phyloP scores from a whole-genome alignment of 1,140 invertebrate genomes.

The Danaus plexippus region DNA sequence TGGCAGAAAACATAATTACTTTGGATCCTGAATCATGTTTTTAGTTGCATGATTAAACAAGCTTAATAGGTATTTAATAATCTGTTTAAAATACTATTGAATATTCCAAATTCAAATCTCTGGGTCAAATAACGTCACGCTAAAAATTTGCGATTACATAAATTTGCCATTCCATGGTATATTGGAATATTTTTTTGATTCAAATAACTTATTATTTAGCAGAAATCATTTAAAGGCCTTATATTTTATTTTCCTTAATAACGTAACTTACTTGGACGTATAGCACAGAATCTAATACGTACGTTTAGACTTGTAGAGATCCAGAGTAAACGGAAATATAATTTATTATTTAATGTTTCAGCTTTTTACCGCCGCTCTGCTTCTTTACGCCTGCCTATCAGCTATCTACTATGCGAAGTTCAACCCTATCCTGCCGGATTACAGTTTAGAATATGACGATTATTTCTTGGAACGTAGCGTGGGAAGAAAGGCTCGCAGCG shows the following conservation, averaged over 20 bases:
- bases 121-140: slow-evolving; percentile 23
- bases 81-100: neutral
- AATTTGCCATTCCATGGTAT: neutral
- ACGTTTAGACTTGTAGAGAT: no score
- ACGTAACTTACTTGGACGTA: no score
- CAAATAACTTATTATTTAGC: no score
- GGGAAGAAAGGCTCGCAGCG: slow-evolving; percentile 59
- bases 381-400: slow-evolving; percentile 86
- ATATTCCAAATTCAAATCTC: slow-evolving; percentile 18
- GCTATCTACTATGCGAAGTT: slow-evolving; percentile 90
- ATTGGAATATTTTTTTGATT: no score
- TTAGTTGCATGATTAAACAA: no score
- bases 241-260: no score
- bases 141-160: slow-evolving; percentile 22
- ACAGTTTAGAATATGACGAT: slow-evolving; percentile 79
- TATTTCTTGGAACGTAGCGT: slow-evolving; percentile 75
- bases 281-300: no score
- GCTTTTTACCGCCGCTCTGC: slow-evolving; percentile 82
- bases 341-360: slow-evolving; percentile 57
- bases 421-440: slow-evolving; percentile 81
- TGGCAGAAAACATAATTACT: no score
- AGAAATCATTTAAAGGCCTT: no score
- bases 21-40: no score
- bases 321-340: neutral
- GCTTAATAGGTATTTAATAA: neutral